Conservation (phyloP, 1,140 invertebrate species). For the Homarus americanus region DNA sequence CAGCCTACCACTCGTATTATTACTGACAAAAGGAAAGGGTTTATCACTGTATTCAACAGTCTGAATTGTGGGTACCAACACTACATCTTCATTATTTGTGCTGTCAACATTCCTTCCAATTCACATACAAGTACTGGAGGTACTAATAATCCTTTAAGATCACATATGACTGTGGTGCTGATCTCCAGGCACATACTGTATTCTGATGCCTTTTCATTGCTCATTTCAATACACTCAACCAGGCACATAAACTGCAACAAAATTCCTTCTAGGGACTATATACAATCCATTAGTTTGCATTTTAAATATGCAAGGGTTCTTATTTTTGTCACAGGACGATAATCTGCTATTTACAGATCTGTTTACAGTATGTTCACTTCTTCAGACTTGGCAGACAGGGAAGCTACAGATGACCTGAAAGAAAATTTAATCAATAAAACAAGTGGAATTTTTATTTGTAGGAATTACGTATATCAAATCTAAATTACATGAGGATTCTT, state of each 20-base stretch:
- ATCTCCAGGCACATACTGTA: neutral
- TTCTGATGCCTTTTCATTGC: neutral
- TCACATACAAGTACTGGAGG: neutral
- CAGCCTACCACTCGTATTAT: conserved; percentile 41
- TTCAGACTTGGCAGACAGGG: conserved; percentile 70
- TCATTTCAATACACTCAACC: neutral
- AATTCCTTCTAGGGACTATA: conserved; percentile 10
- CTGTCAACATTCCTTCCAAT: neutral
- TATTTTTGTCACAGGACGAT: neutral
- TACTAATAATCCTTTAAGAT: neutral
- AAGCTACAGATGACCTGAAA: conserved; percentile 73
- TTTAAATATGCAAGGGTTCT: neutral
- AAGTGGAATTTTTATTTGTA: too few species aligned
- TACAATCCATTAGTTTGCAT: neutral
- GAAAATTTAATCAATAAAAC: too few species aligned
- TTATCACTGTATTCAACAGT: conserved; percentile 14
- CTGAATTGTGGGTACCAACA: neutral
- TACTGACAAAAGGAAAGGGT: conserved; percentile 13
- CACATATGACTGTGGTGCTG: neutral
- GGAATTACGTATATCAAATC: too few species aligned
- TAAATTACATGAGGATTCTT: too few species aligned
- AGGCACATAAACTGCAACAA: neutral
- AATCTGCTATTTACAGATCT: conserved; percentile 7
- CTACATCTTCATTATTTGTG: conserved; percentile 9
- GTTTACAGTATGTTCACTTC: conserved; percentile 67